Conservation (phyloP, 1,140 invertebrate species). For the Arctopsyche grandis region DNA sequence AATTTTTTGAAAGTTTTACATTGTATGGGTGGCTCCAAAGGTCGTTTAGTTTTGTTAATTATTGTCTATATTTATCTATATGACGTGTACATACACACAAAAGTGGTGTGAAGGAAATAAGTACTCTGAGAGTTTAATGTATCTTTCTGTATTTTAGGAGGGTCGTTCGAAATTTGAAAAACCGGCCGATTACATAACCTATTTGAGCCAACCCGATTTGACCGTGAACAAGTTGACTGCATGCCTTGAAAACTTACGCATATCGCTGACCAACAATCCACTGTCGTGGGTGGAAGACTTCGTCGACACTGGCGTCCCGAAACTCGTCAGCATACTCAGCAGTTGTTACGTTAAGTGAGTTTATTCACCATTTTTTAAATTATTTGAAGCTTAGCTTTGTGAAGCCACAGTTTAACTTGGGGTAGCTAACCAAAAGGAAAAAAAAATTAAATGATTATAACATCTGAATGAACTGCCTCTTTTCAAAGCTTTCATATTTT, state of each 20-base stretch:
- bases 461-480: too few species aligned
- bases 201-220: constrained; percentile 81
- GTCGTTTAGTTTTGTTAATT: too few species aligned
- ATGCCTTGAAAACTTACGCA: constrained; percentile 88
- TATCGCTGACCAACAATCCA: constrained; percentile 93
- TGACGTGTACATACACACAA: background rate
- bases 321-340: constrained; percentile 77
- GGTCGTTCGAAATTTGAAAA: constrained; percentile 77
- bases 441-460: too few species aligned
- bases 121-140: background rate
- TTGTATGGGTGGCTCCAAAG: too few species aligned
- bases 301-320: constrained; percentile 81
- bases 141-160: constrained; percentile 57
- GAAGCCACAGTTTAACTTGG: too few species aligned
- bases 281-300: constrained; percentile 97
- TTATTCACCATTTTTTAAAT: constrained; percentile 14
- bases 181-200: constrained; percentile 86
- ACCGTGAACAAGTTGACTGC: constrained; percentile 86
- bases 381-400: background rate
- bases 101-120: too few species aligned
- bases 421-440: too few species aligned
- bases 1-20: too few species aligned
- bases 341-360: constrained; percentile 81
- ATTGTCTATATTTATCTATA: constrained; percentile 9
- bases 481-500: too few species aligned